These are phyloP conservation scores for Buphagus erythrorhynchus DNA, from an alignment of 2,797 vertebrate species.

Conservation along the genomic window DNA sequence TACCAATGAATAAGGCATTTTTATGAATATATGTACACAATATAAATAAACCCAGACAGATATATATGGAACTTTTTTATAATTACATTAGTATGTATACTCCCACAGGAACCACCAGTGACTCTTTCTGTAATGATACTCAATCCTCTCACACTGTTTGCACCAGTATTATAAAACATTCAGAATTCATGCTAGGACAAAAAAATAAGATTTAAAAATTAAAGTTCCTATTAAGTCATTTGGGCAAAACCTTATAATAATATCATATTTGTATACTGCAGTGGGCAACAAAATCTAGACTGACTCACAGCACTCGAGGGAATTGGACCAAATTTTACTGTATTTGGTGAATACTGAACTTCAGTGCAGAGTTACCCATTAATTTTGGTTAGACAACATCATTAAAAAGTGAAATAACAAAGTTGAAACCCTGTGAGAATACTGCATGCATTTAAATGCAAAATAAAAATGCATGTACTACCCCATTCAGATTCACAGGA, in stretches of 20 bases:
- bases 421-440: neutral
- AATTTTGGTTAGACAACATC: neutral
- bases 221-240: neutral
- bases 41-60: neutral
- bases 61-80: accelerated
- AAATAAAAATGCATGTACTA: neutral
- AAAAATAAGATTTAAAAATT: neutral
- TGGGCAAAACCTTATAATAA: neutral
- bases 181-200: neutral
- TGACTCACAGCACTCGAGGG: neutral
- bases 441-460: neutral
- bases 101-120: neutral
- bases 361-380: neutral
- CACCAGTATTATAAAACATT: neutral
- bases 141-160: neutral
- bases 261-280: neutral
- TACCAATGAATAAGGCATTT: neutral
- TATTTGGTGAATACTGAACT: neutral
- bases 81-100: neutral
- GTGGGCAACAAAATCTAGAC: neutral
- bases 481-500: neutral
- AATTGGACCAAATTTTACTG: neutral
- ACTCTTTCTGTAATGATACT: neutral
- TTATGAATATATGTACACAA: neutral
- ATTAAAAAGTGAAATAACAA: constrained; percentile 10